phyloP scores from a whole-genome alignment of 35 echinoderm and acorn worm species.

The Ptychodera flava region DNA sequence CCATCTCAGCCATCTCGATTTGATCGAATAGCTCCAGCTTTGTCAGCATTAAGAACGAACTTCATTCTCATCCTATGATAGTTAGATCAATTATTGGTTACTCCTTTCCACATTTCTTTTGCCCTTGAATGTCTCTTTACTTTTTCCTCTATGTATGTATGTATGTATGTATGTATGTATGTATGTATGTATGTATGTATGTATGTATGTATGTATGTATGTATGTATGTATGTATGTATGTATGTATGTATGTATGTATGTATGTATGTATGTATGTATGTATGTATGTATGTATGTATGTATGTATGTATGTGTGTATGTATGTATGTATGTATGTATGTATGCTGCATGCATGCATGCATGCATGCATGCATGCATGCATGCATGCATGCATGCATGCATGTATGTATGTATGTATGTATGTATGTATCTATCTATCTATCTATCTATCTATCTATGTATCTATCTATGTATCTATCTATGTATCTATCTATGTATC shows the following conservation, averaged over 20 bases:
- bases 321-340: neutral
- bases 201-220: neutral
- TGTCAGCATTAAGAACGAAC: too few species aligned
- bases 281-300: neutral
- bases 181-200: neutral
- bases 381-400: neutral
- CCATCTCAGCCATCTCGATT: too few species aligned
- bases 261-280: neutral
- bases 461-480: neutral
- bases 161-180: conserved; percentile 2
- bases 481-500: neutral
- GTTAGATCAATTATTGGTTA: too few species aligned
- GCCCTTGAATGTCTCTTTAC: too few species aligned
- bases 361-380: neutral
- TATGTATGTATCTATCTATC: neutral
- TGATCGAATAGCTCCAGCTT: too few species aligned
- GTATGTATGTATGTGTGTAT: neutral
- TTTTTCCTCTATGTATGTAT: neutral
- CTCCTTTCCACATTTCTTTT: too few species aligned
- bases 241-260: neutral
- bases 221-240: neutral
- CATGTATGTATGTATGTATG: neutral
- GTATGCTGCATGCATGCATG: neutral
- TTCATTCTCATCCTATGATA: too few species aligned
- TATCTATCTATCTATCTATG: neutral